Evolutionary conservation across 2,888 invertebrate species (phyloP), one percentile per base, ranked within the genome.

Genomic region (Tanypteryx hageni): DNA sequence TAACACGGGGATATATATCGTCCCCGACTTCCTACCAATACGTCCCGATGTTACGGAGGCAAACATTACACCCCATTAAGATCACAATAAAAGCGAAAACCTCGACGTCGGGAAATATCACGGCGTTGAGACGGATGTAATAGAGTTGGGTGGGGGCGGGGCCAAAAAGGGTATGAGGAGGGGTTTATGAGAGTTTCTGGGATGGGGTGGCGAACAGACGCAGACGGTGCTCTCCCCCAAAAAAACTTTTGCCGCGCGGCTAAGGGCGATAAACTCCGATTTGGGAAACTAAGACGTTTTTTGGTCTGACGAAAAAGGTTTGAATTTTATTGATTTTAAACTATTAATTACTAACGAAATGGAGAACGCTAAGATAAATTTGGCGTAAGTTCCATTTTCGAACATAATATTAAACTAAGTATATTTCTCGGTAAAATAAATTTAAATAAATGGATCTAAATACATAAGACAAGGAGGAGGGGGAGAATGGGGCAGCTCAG

Each of bases 101-200:
- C 61, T 11, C 68, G 89, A 89, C 64, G 18, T 18, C 68, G 89
- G 89, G 56, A 89, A 89, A 89, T 89, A 89, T 64, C 89, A 89
- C 89, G 44, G 18, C 64, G n/a, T 31, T 64, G 89, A 31, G 64
- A 89, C 18, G 89, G 89, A 64, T 18, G 56, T n/a, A 89, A 89
- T 44, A 4, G 11, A 57, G 56, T 18, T 56, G 44, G 18, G 56
- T 18, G 83, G 18, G 0, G n/a, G n/a, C 44, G 57, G 56, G 57
- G 83, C 57, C 57, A 56, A 57, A n/a, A 57, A 57, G 83, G 27
- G 0, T 44, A 16, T 18, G 83, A 57, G 83, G 0, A 44, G 18
- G 57, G 56, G 57, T 83, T 83, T 83, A 83, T 83, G 83, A n/a
- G 57, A 83, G 44, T 83, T 83, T 57, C n/a, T 83, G 83, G 83